phyloP scores from a whole-genome alignment of 2,797 vertebrate species.

The Trichosurus vulpecula region DNA sequence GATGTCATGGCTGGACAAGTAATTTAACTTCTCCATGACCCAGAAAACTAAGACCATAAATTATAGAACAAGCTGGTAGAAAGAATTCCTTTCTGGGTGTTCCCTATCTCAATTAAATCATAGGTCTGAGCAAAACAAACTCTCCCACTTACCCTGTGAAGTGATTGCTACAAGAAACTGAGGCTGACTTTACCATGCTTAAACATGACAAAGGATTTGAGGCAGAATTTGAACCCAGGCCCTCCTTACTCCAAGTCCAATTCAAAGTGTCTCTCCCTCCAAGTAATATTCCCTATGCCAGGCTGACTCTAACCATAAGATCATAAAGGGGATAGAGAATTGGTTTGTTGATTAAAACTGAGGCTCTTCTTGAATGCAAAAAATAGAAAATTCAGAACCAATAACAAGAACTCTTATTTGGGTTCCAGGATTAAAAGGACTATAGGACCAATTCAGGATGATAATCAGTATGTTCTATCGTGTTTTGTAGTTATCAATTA shows the following conservation, averaged over 20 bases:
- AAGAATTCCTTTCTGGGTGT: not conserved
- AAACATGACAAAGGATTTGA: too few relatives aligned
- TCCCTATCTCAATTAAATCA: not conserved
- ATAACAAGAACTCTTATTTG: not conserved
- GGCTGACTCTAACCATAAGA: not conserved
- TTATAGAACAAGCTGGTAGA: not conserved
- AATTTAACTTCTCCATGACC: not conserved
- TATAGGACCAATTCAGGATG: not conserved
- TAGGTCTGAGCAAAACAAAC: not conserved
- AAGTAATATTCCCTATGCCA: not conserved
- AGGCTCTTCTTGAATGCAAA: not conserved
- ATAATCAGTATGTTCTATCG: not conserved
- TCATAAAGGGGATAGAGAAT: not conserved
- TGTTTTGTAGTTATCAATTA: not conserved
- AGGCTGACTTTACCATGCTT: too few relatives aligned
- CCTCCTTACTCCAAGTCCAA: not conserved
- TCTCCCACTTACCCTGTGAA: not conserved
- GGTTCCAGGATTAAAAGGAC: not conserved
- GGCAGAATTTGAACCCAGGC: too few relatives aligned
- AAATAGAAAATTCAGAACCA: not conserved
- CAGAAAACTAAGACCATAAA: not conserved
- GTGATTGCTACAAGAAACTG: not conserved
- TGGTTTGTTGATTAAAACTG: not conserved
- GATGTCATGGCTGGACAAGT: not conserved
- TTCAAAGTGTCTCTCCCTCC: not conserved